phyloP scores from a whole-genome alignment of 2,797 vertebrate species.

The Taenioides sp. region DNA sequence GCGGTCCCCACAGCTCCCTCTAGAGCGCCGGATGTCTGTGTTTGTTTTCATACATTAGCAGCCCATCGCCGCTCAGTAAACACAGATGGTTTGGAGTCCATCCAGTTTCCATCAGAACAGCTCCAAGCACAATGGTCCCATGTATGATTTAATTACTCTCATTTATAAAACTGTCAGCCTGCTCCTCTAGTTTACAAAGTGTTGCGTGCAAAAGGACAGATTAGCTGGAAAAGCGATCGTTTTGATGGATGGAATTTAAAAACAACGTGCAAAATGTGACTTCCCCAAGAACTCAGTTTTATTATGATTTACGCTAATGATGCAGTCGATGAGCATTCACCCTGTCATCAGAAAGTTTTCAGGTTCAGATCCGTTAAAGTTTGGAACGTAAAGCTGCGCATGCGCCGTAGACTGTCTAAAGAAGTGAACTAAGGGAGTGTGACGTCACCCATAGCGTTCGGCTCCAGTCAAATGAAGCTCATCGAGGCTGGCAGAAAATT shows the following conservation, averaged over 20 bases:
- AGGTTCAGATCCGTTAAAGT: too few relatives aligned
- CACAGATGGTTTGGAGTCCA: conserved; percentile 69
- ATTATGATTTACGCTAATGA: too few relatives aligned
- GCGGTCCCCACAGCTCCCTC: conserved; percentile 41
- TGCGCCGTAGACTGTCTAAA: too few relatives aligned
- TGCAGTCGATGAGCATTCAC: too few relatives aligned
- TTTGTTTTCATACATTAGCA: conserved; percentile 71
- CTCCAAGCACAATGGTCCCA: conserved; percentile 64
- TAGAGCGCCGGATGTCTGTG: conserved; percentile 62
- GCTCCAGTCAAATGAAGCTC: too few relatives aligned
- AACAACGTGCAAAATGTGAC: too few relatives aligned
- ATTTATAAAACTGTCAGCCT: conserved; percentile 69
- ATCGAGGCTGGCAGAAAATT: too few relatives aligned
- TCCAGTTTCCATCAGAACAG: conserved; percentile 65
- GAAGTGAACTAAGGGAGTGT: too few relatives aligned
- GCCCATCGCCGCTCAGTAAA: conserved; percentile 63
- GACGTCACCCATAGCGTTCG: too few relatives aligned
- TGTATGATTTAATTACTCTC: conserved; percentile 62
- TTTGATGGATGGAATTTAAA: conserved; percentile 32
- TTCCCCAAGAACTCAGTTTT: too few relatives aligned
- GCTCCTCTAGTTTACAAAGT: conserved; percentile 52
- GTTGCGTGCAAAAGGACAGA: conserved; percentile 27
- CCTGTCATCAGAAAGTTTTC: too few relatives aligned
- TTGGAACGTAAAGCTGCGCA: too few relatives aligned
- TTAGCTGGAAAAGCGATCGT: conserved; percentile 6